Evolutionary conservation across 2,113 vertebrate species (phyloP).

Genomic region (Percopsis transmontana): DNA sequence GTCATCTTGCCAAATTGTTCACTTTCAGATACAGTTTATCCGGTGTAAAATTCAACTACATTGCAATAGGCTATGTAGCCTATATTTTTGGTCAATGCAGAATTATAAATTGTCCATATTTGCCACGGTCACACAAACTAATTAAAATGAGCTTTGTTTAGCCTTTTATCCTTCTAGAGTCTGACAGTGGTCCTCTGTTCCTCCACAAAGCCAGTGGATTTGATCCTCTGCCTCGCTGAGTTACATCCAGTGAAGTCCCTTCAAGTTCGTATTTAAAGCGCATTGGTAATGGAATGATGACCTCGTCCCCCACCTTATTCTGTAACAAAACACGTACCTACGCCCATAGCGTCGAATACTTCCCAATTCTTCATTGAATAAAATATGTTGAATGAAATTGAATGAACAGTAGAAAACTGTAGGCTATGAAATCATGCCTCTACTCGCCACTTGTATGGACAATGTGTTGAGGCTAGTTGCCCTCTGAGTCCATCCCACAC

Average conservation of each 20-base stretch:
- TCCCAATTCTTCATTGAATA: slow-evolving; percentile 49
- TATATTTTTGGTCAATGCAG: slow-evolving; percentile 2
- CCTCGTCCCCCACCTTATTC: slow-evolving; percentile 69
- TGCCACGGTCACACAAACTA: slow-evolving; percentile 25
- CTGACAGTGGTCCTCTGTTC: slow-evolving; percentile 14
- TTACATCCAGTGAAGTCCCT: slow-evolving; percentile 57
- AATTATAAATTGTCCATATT: slow-evolving; percentile 54
- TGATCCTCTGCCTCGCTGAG: slow-evolving; percentile 37
- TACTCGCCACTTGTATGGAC: slow-evolving; percentile 40
- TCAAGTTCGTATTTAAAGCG: slow-evolving; percentile 58
- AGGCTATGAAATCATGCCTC: slow-evolving; percentile 38
- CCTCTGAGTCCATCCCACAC: slow-evolving; percentile 75
- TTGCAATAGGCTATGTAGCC: slow-evolving; percentile 48
- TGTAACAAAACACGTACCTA: slow-evolving; percentile 53
- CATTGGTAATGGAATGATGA: slow-evolving; percentile 30
- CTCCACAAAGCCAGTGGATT: slow-evolving; percentile 27
- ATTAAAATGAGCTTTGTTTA: slow-evolving; percentile 14
- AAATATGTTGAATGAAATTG: slow-evolving; percentile 45
- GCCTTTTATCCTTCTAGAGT: not conserved
- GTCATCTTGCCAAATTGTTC: slow-evolving; percentile 78
- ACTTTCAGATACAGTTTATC: slow-evolving; percentile 12
- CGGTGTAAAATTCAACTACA: slow-evolving; percentile 58
- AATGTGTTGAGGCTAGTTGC: slow-evolving; percentile 57
- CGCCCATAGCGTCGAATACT: slow-evolving; percentile 62
- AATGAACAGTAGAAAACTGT: slow-evolving; percentile 34